These are phyloP conservation scores for Lasioglossum lativentre DNA, from an alignment of 2,888 invertebrate genomes.

Conservation along the genomic window DNA sequence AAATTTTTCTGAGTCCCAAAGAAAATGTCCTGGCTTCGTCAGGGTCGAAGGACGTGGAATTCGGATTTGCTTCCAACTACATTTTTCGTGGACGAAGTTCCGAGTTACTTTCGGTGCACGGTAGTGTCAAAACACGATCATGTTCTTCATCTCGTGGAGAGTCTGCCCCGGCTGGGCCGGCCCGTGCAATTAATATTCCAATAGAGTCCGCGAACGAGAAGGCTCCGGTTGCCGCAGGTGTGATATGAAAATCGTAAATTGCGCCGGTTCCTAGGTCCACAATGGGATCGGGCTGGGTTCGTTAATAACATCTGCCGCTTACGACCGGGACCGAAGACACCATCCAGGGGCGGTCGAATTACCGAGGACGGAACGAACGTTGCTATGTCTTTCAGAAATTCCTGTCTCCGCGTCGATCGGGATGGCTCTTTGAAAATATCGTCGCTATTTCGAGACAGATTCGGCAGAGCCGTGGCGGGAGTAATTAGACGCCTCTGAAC, in stretches of 20 bases:
- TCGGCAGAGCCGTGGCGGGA: neutral
- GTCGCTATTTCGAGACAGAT: neutral
- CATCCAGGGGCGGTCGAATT: conserved; percentile 22
- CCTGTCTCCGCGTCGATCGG: conserved; percentile 5
- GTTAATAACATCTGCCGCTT: conserved; percentile 61
- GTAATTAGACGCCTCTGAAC: neutral
- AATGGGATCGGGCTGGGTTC: conserved; percentile 51
- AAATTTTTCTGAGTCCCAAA: neutral
- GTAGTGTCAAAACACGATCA: conserved; percentile 12
- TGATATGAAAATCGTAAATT: conserved; percentile 60
- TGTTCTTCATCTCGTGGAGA: conserved; percentile 4
- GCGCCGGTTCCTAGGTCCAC: conserved; percentile 27
- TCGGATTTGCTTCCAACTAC: neutral
- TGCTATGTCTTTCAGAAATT: conserved; percentile 26
- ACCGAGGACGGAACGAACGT: conserved; percentile 10
- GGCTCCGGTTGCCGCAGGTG: conserved; percentile 53
- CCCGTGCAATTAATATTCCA: conserved; percentile 53
- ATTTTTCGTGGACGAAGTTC: neutral
- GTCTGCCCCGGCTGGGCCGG: conserved; percentile 7
- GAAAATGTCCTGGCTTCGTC: neutral
- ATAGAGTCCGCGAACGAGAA: conserved; percentile 34
- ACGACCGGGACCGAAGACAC: conserved; percentile 31
- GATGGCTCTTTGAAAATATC: neutral
- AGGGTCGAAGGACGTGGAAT: neutral
- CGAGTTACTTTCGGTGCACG: conserved; percentile 1